These are phyloP conservation scores for Parazoanthus darwini DNA, from an alignment of 92 coral and sea anemone species.

Conservation along the genomic window DNA sequence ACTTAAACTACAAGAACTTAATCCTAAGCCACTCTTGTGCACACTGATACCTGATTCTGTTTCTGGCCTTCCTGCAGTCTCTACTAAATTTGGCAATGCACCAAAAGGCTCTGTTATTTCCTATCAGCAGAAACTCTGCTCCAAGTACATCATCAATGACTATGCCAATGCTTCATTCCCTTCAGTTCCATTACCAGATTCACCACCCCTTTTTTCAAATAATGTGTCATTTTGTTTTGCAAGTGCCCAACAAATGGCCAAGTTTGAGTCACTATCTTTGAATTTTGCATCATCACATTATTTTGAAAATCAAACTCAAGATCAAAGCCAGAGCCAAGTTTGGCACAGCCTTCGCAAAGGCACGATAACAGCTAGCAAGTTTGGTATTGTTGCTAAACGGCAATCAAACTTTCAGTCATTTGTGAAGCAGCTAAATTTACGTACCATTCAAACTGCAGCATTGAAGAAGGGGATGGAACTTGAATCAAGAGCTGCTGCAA, in stretches of 20 bases:
- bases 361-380: constrained; percentile 14
- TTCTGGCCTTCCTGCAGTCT: too few species aligned
- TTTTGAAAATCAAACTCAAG: constrained; percentile 26
- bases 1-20: background rate
- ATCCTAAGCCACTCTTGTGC: too few species aligned
- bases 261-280: constrained; percentile 23
- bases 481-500: too few species aligned
- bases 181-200: constrained; percentile 28
- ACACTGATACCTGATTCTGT: too few species aligned
- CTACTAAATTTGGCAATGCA: too few species aligned
- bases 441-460: too few species aligned
- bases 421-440: background rate
- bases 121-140: too few species aligned
- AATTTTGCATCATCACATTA: constrained; percentile 25
- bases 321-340: background rate
- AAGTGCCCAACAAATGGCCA: constrained; percentile 16
- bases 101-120: too few species aligned
- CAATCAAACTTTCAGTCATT: constrained; percentile 23
- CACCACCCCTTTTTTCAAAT: constrained; percentile 27
- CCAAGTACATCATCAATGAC: too few species aligned
- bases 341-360: background rate
- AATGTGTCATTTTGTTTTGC: constrained; percentile 45
- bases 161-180: constrained; percentile 7
- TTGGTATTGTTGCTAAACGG: constrained; percentile 38
- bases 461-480: too few species aligned